Evolutionary conservation across 2,888 invertebrate genomes (phyloP).

Genomic region (Chorisops tibialis): DNA sequence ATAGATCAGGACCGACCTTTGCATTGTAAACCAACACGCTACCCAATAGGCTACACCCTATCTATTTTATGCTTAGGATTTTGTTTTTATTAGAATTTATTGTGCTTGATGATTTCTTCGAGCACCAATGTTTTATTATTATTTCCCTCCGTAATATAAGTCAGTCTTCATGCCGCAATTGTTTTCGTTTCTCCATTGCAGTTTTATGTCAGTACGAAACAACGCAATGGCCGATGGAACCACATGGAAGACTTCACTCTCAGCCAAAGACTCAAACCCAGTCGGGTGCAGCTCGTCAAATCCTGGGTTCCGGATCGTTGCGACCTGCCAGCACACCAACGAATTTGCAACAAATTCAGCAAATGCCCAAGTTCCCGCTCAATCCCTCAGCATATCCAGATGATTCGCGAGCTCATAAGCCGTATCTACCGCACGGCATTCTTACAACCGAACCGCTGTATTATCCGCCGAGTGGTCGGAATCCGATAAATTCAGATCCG

Average conservation of each 20-base stretch:
- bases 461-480: slow-evolving; percentile 31
- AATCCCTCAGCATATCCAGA: slow-evolving; percentile 35
- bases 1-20: too few species aligned
- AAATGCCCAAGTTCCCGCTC: slow-evolving; percentile 29
- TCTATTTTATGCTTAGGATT: too few species aligned
- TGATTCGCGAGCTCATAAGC: slow-evolving; percentile 32
- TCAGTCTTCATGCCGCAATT: too few species aligned
- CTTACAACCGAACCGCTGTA: slow-evolving; percentile 42
- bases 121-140: too few species aligned
- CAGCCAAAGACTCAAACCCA: neutral
- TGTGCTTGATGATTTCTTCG: too few species aligned
- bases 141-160: too few species aligned
- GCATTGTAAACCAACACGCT: too few species aligned
- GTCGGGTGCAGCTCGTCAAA: slow-evolving; percentile 51
- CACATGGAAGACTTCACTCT: slow-evolving; percentile 28
- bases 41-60: too few species aligned
- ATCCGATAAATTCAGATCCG: slow-evolving; percentile 28
- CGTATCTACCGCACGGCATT: slow-evolving; percentile 38
- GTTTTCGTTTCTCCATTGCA: slow-evolving; percentile 26
- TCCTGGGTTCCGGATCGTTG: slow-evolving; percentile 57
- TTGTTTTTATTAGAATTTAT: too few species aligned
- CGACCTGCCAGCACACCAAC: slow-evolving; percentile 53
- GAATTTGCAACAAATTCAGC: slow-evolving; percentile 23
- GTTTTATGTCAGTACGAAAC: slow-evolving; percentile 37
- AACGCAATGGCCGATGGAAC: slow-evolving; percentile 35